Evolutionary conservation across 2,797 vertebrate species (phyloP), one percentile per base, ranked within the genome.

Genomic region (Acridotheres tristis): DNA sequence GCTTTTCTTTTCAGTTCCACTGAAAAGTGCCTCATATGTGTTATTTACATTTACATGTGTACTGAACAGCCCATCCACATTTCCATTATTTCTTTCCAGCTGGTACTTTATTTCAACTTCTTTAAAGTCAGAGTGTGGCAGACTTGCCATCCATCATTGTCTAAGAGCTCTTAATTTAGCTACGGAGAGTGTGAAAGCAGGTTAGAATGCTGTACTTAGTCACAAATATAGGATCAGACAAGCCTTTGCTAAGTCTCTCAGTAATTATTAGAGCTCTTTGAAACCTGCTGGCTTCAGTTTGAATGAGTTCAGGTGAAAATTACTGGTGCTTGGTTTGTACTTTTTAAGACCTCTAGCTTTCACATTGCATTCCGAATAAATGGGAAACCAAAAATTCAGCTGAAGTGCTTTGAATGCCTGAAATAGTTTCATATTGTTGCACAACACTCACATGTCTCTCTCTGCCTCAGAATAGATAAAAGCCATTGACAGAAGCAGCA

Each of bases 71-170:
- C 71, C 68, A 81, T 88, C 51, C 90, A 76, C 67, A 86, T 93
- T 91, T 85, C 74, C 84, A 86, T 89, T 89, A 92, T 75, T 87
- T 90, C 82, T 88, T 89, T 82, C 48, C 63, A 93, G 51, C 79
- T 92, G 62, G 85, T 93, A 92, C 82, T 95, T 91, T 92, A 87
- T 94, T 89, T 94, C 82, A 89, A 93, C 89, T 91, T 94, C 79
- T 92, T 83, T 73, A 89, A 71, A 92, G 91, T 94, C 87, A 92
- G 43, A 93, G 63, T 71, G 85, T 67, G 57, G 89, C 50, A 89
- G 65, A 34, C 59, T 85, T 90, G 65, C 74, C 76, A 90, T 93
- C 94, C 69, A 89, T 89, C 88, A 92, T 62, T 54, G 89, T 93
- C 85, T 79, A 84, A 84, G 62, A 57, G 63, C 78, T 90, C 90